Conservation (phyloP, 2,888 invertebrate genomes). For the Tipula vernalis region DNA sequence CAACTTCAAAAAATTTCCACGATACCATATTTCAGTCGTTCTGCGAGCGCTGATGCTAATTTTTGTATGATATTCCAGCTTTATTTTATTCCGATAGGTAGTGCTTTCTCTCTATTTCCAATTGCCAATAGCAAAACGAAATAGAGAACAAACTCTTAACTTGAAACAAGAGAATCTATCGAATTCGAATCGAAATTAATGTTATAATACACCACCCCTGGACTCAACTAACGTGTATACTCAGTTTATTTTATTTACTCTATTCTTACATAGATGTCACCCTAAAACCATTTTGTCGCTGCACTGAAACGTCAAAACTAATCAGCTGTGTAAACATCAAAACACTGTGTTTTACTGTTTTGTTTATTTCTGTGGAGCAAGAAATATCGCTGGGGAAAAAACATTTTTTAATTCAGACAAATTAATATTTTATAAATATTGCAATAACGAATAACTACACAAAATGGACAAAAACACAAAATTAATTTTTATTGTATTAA, state of each 20-base stretch:
- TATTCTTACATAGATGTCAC: neutral
- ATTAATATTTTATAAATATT: neutral
- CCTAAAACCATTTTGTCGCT: neutral
- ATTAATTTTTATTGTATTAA: neutral
- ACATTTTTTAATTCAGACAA: neutral
- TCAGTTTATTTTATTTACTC: neutral
- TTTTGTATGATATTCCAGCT: too few species aligned
- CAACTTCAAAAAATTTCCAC: too few species aligned
- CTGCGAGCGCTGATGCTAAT: too few species aligned
- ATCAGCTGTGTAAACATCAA: neutral
- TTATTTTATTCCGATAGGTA: too few species aligned
- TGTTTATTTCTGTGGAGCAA: neutral
- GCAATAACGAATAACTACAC: neutral
- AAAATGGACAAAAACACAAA: neutral
- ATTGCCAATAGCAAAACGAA: too few species aligned
- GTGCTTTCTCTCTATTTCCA: too few species aligned
- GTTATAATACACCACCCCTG: too few species aligned
- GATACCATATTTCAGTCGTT: too few species aligned
- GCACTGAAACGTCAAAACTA: neutral
- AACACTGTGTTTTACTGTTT: neutral
- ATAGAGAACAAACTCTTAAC: too few species aligned
- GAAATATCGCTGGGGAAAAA: neutral
- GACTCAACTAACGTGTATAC: neutral
- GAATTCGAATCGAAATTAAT: too few species aligned
- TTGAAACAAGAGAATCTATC: too few species aligned